Evolutionary conservation across 2,888 invertebrate species (phyloP), one percentile per base, ranked within the genome.

Genomic region (Drosophila affinis): DNA sequence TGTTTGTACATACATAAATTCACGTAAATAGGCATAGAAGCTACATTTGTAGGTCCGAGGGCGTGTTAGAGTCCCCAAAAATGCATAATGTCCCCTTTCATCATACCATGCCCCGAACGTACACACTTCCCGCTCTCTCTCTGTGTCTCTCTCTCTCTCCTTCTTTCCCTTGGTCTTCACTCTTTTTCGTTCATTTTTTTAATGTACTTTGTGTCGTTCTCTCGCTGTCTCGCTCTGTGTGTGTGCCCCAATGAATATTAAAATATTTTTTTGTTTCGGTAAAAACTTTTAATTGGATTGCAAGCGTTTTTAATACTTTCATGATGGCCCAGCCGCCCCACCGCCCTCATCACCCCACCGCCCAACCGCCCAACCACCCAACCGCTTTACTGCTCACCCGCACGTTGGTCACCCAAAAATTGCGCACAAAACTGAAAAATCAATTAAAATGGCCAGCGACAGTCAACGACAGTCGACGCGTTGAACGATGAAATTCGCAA

Each of bases 221-320:
- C 14, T 45, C n/a, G 34, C 34, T 34, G 12, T 10, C 32, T 65
- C 1, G 39, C 34, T 53, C 54, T 21, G 62, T 51, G 63, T 51
- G 63, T 63, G 64, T 57, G 47, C 59, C 57, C 58, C 77, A 76
- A 87, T 81, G 81, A 83, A 87, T 81, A 84, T 81, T 81, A 81
- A 81, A 83, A 78, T 81, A 73, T 63, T 69, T 63, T 63, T 65
- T 72, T 73, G 72, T 84, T 81, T 68, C 59, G 85, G 65, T 76
- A 71, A 81, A 86, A 83, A 87, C 61, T 83, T 83, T 85, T 85
- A 83, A 83, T 83, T 83, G 82, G 86, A 83, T 83, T 87, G 88
- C 79, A 69, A 78, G 60, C 82, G 72, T 71, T 87, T 65, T 87
- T 87, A 81, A 85, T 86, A 78, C 80, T 79, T 79, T 77, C 73